Evolutionary conservation across 2,888 invertebrate species (phyloP).

Genomic region (Eupithecia pulchellata): DNA sequence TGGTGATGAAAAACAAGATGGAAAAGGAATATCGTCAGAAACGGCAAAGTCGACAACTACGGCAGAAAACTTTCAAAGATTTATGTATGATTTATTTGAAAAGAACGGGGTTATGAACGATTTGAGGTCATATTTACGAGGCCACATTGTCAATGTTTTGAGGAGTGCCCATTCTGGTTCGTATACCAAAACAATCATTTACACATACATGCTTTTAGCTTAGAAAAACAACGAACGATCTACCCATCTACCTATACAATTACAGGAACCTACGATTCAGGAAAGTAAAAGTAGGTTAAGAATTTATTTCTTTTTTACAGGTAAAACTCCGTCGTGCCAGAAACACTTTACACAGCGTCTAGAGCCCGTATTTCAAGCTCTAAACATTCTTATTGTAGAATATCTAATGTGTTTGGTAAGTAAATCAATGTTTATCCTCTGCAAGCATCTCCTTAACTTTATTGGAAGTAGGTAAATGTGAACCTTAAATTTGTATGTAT

Average conservation of each 20-base stretch:
- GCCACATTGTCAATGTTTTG: slow-evolving; percentile 85
- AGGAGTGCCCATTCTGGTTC: slow-evolving; percentile 77
- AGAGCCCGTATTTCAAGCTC: slow-evolving; percentile 84
- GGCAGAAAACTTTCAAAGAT: slow-evolving; percentile 84
- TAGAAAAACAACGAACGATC: too few species aligned
- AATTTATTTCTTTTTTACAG: slow-evolving; percentile 51
- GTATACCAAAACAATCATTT: slow-evolving; percentile 25
- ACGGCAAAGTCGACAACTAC: slow-evolving; percentile 53
- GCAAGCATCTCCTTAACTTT: too few species aligned
- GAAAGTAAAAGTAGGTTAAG: not conserved
- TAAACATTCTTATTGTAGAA: slow-evolving; percentile 86
- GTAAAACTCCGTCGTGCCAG: slow-evolving; percentile 66
- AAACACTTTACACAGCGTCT: slow-evolving; percentile 73
- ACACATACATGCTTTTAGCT: not conserved
- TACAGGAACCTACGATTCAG: too few species aligned
- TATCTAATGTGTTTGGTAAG: slow-evolving; percentile 82
- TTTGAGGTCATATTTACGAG: slow-evolving; percentile 84
- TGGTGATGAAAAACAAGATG: slow-evolving; percentile 46
- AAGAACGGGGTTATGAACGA: slow-evolving; percentile 86
- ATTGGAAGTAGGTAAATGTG: too few species aligned
- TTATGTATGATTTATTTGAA: slow-evolving; percentile 85
- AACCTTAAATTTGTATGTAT: too few species aligned
- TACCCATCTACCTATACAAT: too few species aligned
- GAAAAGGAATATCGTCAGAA: slow-evolving; percentile 53
- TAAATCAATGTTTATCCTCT: not conserved